Base-by-base conservation (phyloP, 2,888 invertebrate genomes). In the Acleris sparsana region DNA sequence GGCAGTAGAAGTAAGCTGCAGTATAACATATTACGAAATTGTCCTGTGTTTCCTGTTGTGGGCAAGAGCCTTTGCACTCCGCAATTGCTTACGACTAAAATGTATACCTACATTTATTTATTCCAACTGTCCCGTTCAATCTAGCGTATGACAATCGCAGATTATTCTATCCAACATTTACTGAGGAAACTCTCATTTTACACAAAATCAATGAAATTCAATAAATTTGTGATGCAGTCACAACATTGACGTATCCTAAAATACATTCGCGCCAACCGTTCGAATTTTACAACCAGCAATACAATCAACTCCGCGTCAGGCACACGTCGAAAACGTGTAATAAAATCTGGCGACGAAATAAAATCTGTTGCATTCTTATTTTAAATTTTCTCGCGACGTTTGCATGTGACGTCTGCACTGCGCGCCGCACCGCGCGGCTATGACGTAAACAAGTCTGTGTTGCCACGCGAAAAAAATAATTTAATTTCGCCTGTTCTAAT, bases 271-370 rank as follows among this genome's bases (percentile, higher is more conserved):
- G 43, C 46, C 11, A 63, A 65, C 52, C 49, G 53, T 60, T 70
- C 46, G 52, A 70, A 76, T 81, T 82, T 82, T 80, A 84, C 80
- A 75, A 75, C 75, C 76, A 73, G 75, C 84, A 80, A 80, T 80
- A 85, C 84, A 86, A 87, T 85, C 84, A 85, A 73, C 71, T 72
- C 68, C 70, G 75, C 79, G 86, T 88, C 88, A 82, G 73, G 71
- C 75, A 74, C 85, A 86, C 75, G 82, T 83, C 82, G 80, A 75
- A 72, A 80, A 76, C 76, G 77, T 78, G 84, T 84, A 83, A 87
- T 84, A 83, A 84, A 86, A 87, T 82, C 78, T 77, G 73, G 75
- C 67, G 77, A 72, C 79, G 80, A 80, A 85, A 85, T 85, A 84
- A 72, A 71, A 68, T 71, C 51, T 60, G 63, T 56, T 33, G 80